Evolutionary conservation across 2,797 vertebrate species (phyloP).

Genomic region (Lithobates pipiens): DNA sequence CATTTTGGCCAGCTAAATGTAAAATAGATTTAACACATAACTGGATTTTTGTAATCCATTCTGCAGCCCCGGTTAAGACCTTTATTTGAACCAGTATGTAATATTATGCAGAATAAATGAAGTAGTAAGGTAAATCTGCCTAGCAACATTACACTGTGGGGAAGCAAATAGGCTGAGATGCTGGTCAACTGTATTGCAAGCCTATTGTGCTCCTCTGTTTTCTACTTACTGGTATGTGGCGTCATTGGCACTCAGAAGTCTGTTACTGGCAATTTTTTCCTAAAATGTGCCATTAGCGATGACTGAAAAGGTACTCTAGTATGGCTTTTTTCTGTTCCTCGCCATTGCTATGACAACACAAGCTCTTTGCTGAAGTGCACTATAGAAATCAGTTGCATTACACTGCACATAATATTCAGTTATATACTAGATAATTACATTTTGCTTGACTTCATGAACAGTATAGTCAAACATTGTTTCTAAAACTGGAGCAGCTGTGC

Average conservation of each 20-base stretch:
- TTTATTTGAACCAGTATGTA: too few species aligned
- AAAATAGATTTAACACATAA: too few species aligned
- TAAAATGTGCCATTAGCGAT: slow-evolving; percentile 4
- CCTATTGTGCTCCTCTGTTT: neutral
- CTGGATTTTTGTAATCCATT: too few species aligned
- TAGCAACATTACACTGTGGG: neutral
- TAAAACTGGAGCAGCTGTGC: too few species aligned
- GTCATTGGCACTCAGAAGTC: neutral
- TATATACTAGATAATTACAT: neutral
- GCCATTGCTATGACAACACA: slow-evolving; percentile 27
- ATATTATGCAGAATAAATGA: too few species aligned
- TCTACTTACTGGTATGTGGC: neutral
- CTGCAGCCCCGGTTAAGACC: too few species aligned
- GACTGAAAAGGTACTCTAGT: slow-evolving; percentile 11
- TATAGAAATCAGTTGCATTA: neutral
- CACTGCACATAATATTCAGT: neutral
- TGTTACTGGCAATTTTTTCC: neutral
- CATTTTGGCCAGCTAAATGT: too few species aligned
- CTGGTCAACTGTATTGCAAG: neutral
- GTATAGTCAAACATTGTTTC: too few species aligned
- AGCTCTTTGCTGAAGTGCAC: neutral
- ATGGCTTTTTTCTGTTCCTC: neutral
- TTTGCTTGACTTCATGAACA: too few species aligned
- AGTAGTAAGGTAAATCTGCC: neutral
- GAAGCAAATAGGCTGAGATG: neutral